Evolutionary conservation across 2,113 vertebrate genomes (phyloP).

Genomic region (Malurus alboscapulatus): DNA sequence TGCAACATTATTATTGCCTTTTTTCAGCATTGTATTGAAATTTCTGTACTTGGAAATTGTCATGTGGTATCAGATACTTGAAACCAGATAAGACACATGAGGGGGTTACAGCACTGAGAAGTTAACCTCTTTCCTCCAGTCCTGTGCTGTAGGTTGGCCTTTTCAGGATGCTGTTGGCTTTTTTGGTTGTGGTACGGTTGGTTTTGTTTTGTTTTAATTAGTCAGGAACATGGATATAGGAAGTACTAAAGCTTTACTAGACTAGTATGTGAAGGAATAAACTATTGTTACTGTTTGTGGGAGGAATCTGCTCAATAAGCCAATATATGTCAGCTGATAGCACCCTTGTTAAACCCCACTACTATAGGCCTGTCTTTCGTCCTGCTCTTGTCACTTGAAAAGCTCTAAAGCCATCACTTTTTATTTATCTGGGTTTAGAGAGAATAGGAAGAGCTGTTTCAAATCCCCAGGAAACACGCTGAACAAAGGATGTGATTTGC

Average conservation of each 20-base stretch:
- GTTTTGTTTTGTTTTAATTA: background rate
- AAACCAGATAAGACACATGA: background rate
- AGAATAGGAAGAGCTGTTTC: constrained; percentile 38
- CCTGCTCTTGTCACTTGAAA: constrained; percentile 25
- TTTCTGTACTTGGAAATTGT: background rate
- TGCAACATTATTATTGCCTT: background rate
- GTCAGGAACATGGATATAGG: background rate
- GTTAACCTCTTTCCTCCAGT: background rate
- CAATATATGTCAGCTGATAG: background rate
- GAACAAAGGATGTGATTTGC: constrained; percentile 35
- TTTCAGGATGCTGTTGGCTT: background rate
- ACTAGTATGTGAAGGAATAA: background rate
- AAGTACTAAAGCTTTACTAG: background rate
- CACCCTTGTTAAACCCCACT: background rate
- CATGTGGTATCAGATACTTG: background rate
- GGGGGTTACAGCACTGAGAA: background rate
- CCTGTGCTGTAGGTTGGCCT: background rate
- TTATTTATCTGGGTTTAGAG: constrained; percentile 3
- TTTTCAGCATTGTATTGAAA: background rate
- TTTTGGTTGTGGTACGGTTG: background rate
- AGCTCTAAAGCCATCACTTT: constrained; percentile 19
- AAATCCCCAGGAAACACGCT: background rate
- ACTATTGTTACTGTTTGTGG: background rate
- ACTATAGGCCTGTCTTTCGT: constrained; percentile 2
- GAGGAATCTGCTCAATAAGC: constrained; percentile 17